phyloP scores from a whole-genome alignment of 1,140 invertebrate genomes.

The Caerostris darwini region DNA sequence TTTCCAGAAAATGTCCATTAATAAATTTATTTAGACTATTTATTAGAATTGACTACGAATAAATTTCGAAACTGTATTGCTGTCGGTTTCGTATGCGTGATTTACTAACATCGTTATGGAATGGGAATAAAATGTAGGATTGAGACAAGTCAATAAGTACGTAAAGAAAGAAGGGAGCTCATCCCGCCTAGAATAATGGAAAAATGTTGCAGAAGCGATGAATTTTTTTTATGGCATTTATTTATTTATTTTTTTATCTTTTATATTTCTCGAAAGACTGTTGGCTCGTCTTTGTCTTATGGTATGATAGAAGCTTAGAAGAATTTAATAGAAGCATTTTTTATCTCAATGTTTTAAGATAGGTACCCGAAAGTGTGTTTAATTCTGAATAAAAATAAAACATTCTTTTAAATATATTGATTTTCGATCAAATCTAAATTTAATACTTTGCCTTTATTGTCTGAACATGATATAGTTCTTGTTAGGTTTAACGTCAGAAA shows the following conservation, averaged over 20 bases:
- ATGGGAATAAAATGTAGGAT: background rate
- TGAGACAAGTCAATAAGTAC: background rate
- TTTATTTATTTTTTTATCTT: background rate
- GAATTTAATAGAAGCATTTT: too few relatives aligned
- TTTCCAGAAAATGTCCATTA: too few relatives aligned
- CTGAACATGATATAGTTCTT: too few relatives aligned
- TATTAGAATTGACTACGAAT: background rate
- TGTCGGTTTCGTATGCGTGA: background rate
- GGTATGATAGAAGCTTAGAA: too few relatives aligned
- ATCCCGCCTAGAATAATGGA: slow-evolving; percentile 1
- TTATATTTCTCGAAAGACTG: background rate
- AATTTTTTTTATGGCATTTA: background rate
- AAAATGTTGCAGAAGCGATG: slow-evolving; percentile 10
- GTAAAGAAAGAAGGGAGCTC: background rate
- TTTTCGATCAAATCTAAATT: too few relatives aligned
- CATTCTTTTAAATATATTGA: too few relatives aligned
- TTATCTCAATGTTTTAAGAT: too few relatives aligned
- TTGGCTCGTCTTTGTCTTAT: background rate
- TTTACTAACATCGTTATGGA: background rate
- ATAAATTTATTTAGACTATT: background rate
- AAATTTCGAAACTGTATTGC: background rate
- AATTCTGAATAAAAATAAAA: too few relatives aligned
- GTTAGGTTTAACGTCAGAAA: too few relatives aligned
- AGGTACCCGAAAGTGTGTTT: too few relatives aligned
- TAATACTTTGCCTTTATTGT: too few relatives aligned